Evolutionary conservation across 2,888 invertebrate genomes (phyloP).

Genomic region (Rhorus exstirpatorius): DNA sequence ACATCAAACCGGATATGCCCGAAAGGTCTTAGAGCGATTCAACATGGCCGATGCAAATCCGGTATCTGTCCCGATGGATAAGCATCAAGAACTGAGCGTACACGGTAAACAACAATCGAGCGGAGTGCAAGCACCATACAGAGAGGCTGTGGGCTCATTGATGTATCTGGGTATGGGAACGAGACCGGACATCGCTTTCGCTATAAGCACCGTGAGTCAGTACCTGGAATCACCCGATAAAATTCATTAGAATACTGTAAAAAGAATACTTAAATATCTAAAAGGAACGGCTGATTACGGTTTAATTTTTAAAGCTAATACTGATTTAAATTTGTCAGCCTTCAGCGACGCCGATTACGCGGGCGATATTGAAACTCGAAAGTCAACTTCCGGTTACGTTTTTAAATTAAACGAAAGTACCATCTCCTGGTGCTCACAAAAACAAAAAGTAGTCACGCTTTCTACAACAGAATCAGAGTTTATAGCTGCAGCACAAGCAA

Average conservation of each 20-base stretch:
- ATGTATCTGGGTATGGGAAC: conserved; percentile 26
- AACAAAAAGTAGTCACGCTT: conserved; percentile 72
- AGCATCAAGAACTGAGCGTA: background rate
- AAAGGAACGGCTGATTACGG: conserved; percentile 45
- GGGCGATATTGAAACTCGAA: conserved; percentile 36
- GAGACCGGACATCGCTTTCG: conserved; percentile 42
- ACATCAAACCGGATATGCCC: conserved; percentile 64
- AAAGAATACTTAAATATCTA: conserved; percentile 44
- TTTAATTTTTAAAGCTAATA: background rate
- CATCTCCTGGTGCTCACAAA: conserved; percentile 64
- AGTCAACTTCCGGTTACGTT: conserved; percentile 62
- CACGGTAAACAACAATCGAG: background rate
- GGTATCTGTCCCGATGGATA: conserved; percentile 16
- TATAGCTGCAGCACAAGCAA: conserved; percentile 70
- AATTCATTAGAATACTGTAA: conserved; percentile 41
- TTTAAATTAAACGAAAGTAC: conserved; percentile 36
- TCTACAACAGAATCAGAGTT: conserved; percentile 75
- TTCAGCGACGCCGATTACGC: conserved; percentile 43
- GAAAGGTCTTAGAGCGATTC: conserved; percentile 60
- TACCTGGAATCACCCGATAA: conserved; percentile 19
- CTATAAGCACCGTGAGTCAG: conserved; percentile 8
- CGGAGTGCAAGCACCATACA: conserved; percentile 13
- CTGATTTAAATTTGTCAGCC: background rate
- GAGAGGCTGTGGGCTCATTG: conserved; percentile 21
- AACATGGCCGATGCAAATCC: conserved; percentile 50